Conservation (phyloP, 1,140 invertebrate species). For the Diploscapter pachys region DNA sequence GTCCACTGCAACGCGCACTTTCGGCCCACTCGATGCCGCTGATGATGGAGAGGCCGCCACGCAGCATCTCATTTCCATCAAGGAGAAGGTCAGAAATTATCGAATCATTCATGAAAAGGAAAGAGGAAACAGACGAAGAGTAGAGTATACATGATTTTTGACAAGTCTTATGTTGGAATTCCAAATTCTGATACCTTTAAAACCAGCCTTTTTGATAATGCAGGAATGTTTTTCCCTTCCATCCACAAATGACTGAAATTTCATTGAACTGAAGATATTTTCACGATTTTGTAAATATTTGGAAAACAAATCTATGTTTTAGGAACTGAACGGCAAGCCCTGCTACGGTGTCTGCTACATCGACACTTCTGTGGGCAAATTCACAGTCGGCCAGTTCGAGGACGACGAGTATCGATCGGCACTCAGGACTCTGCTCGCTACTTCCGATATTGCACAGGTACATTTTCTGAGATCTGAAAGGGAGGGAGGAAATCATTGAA, state of each 20-base stretch:
- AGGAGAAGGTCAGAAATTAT: conserved; percentile 13
- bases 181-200: background rate
- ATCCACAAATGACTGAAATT: too few species aligned
- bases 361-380: conserved; percentile 86
- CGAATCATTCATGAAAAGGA: background rate
- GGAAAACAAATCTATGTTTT: too few species aligned
- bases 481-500: too few species aligned
- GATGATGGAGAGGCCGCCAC: conserved; percentile 54
- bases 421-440: conserved; percentile 80
- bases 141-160: too few species aligned
- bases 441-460: conserved; percentile 83
- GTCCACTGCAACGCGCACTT: conserved; percentile 75
- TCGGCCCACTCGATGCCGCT: conserved; percentile 72
- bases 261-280: too few species aligned
- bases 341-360: conserved; percentile 85
- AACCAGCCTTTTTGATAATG: background rate
- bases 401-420: conserved; percentile 86
- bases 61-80: conserved; percentile 37
- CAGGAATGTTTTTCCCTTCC: too few species aligned
- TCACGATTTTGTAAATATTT: too few species aligned
- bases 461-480: background rate
- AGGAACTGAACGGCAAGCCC: background rate
- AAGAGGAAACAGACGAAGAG: background rate
- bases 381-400: conserved; percentile 82
- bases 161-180: conserved; percentile 1